Conservation (phyloP, 2,113 vertebrate genomes). For the Connochaetes taurinus region DNA sequence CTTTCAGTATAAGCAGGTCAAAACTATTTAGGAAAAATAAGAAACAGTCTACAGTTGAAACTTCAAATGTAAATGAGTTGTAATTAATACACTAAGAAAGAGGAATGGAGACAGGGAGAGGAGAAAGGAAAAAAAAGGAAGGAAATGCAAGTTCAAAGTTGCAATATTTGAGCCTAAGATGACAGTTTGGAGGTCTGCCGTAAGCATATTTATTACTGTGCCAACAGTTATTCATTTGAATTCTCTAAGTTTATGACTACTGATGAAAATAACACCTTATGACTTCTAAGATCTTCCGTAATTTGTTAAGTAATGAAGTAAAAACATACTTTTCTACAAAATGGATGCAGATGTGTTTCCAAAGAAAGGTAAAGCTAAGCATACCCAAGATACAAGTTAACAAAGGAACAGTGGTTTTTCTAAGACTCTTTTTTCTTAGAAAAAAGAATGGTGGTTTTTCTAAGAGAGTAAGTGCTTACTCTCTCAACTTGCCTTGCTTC, state of each 20-base stretch:
- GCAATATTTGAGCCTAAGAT: not conserved
- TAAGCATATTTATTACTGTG: not conserved
- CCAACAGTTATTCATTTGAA: constrained; percentile 13
- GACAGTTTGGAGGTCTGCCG: not conserved
- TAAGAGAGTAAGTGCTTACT: not conserved
- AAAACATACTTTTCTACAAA: constrained; percentile 5
- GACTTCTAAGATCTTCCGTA: constrained; percentile 10
- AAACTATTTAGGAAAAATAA: constrained; percentile 83
- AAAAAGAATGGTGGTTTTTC: not conserved
- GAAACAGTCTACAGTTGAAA: constrained; percentile 1
- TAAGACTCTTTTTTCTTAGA: not conserved
- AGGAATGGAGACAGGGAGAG: not conserved
- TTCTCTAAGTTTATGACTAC: not conserved
- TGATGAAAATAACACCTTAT: constrained; percentile 4
- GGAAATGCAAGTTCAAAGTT: not conserved
- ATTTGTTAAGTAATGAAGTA: constrained; percentile 14
- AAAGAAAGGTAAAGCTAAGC: not conserved
- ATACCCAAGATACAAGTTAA: not conserved
- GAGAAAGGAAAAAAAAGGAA: not conserved
- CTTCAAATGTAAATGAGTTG: not conserved
- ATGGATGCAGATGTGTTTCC: not conserved
- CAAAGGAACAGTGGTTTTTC: not conserved
- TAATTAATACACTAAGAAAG: constrained; percentile 23
- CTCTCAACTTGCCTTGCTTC: constrained; percentile 16
- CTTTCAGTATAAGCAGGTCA: constrained; percentile 98